Percentiles rank a stretch among this genome's conserved stretches.
These are phyloP conservation scores for Machimus atricapillus DNA, from an alignment of 2,888 invertebrate genomes.

Conservation along the genomic window DNA sequence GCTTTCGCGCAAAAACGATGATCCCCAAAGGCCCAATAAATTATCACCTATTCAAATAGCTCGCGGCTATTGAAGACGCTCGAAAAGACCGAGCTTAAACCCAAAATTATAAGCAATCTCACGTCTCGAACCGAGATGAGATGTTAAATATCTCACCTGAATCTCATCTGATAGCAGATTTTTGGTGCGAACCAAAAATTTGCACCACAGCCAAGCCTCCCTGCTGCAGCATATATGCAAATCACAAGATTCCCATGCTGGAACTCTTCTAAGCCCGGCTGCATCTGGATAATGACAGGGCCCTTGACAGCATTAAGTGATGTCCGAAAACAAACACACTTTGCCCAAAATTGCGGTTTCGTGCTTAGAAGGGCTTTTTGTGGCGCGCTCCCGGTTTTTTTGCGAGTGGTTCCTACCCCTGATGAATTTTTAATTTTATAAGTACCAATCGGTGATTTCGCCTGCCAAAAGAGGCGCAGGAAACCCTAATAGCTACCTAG, in stretches of 20 bases:
- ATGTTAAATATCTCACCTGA: conserved; percentile 44
- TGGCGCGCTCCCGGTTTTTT: not conserved
- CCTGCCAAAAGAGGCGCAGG: not conserved
- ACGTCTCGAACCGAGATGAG: conserved; percentile 9
- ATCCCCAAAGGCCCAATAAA: conserved; percentile 33
- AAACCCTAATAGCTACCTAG: conserved; percentile 3
- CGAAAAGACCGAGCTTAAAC: conserved; percentile 1
- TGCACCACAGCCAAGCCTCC: conserved; percentile 12
- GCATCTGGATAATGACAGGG: conserved; percentile 45
- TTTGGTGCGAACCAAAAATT: conserved; percentile 30
- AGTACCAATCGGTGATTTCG: not conserved
- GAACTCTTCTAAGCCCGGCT: conserved; percentile 33
- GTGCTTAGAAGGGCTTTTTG: conserved; percentile 35
- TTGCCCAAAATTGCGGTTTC: conserved; percentile 43
- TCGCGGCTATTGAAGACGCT: not conserved
- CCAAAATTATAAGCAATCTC: conserved; percentile 31
- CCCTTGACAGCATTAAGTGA: conserved; percentile 41
- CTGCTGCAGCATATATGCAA: conserved; percentile 30
- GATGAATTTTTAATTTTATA: conserved; percentile 5
- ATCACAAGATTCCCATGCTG: not conserved
- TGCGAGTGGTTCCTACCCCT: not conserved
- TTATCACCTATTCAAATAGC: conserved; percentile 46
- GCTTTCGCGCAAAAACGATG: not conserved
- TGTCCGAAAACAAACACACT: conserved; percentile 46
- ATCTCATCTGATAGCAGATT: conserved; percentile 31